Conservation (phyloP, 2,888 invertebrate species). For the Dicranocentrus wangi region DNA sequence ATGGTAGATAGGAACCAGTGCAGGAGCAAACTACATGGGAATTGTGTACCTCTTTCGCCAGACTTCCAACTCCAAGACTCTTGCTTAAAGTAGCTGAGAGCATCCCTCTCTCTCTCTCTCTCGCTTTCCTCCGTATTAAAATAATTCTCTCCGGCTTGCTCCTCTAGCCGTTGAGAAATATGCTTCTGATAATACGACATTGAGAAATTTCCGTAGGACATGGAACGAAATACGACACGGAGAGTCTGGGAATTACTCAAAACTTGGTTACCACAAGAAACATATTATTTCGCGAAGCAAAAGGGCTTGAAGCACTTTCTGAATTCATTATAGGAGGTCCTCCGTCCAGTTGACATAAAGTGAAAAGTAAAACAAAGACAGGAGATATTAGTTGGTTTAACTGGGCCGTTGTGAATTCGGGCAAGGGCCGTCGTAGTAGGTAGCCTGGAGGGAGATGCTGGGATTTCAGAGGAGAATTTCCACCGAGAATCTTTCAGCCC, state of each 20-base stretch:
- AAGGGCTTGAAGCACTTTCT: slow-evolving; percentile 44
- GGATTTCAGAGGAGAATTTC: too few species aligned
- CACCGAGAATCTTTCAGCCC: too few species aligned
- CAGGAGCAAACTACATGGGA: too few species aligned
- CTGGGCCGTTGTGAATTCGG: slow-evolving; percentile 13
- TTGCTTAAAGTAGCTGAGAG: background rate
- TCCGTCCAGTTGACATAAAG: slow-evolving; percentile 31
- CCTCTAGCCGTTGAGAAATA: slow-evolving; percentile 53
- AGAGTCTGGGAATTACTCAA: slow-evolving; percentile 58
- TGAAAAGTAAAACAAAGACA: slow-evolving; percentile 52
- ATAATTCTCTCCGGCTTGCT: slow-evolving; percentile 33
- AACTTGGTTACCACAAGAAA: slow-evolving; percentile 40
- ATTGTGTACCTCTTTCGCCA: too few species aligned
- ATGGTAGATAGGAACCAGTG: slow-evolving; percentile 25
- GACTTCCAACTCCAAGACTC: too few species aligned
- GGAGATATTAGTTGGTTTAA: slow-evolving; percentile 30
- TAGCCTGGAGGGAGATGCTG: slow-evolving; percentile 29
- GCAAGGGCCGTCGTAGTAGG: too few species aligned
- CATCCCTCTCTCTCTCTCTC: too few species aligned
- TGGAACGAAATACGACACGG: too few species aligned
- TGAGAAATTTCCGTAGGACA: slow-evolving; percentile 66
- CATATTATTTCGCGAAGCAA: background rate
- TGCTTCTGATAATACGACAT: slow-evolving; percentile 64
- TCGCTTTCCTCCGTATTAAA: slow-evolving; percentile 11
- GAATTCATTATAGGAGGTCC: slow-evolving; percentile 54